phyloP scores from a whole-genome alignment of 2,797 vertebrate genomes.

The Danio albolineatus region DNA sequence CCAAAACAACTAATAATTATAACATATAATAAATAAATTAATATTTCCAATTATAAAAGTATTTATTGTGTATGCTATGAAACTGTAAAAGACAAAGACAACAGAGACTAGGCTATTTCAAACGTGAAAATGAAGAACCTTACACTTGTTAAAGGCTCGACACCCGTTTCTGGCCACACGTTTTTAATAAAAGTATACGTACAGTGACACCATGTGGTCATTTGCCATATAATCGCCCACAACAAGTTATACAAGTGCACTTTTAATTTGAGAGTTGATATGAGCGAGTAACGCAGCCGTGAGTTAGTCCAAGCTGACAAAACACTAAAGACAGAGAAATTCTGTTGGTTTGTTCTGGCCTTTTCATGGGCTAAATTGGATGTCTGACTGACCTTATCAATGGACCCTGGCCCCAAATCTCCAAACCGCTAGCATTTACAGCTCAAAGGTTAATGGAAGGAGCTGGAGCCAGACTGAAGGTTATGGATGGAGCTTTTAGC shows the following conservation, averaged over 20 bases:
- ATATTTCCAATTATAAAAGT: no score
- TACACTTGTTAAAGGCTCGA: no score
- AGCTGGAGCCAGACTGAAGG: constrained; percentile 68
- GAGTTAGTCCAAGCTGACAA: not conserved
- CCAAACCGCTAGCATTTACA: constrained; percentile 73
- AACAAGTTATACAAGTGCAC: not conserved
- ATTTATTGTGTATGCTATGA: no score
- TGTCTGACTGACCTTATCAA: constrained; percentile 73
- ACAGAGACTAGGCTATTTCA: no score
- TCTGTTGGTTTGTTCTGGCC: constrained; percentile 49
- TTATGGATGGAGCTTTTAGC: constrained; percentile 57
- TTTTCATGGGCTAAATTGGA: constrained; percentile 67
- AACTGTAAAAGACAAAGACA: no score
- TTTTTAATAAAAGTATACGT: not conserved
- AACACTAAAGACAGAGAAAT: constrained; percentile 20
- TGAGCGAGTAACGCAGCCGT: not conserved
- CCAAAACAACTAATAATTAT: no score
- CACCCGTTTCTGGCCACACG: not conserved
- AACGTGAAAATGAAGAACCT: not conserved
- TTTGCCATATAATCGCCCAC: not conserved
- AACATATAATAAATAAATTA: no score
- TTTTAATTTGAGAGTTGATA: constrained; percentile 6
- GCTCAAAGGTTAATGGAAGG: constrained; percentile 79
- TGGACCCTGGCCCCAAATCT: constrained; percentile 60
- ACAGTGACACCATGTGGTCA: constrained; percentile 59